Percentiles rank a stretch among this genome's conserved stretches.
Evolutionary conservation across 1,140 invertebrate species (phyloP).

Genomic region (Pachyrhynchus sulphureomaculatus): DNA sequence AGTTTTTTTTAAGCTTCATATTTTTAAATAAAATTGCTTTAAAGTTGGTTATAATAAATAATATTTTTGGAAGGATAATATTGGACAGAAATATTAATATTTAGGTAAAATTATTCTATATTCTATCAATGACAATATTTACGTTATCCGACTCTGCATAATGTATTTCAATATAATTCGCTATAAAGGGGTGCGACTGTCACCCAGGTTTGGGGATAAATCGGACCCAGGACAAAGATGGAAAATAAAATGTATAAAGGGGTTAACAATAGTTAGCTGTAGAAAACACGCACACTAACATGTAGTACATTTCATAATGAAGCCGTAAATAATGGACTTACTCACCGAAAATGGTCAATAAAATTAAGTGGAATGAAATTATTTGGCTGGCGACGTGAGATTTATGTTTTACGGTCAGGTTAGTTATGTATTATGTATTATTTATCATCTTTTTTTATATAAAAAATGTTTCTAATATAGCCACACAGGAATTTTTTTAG

Average conservation of each 20-base stretch:
- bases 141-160: background rate
- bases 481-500: too few species aligned
- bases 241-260: slow-evolving; percentile 8
- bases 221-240: slow-evolving; percentile 3
- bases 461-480: too few species aligned
- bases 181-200: slow-evolving; percentile 21
- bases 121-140: too few species aligned
- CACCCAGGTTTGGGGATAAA: slow-evolving; percentile 21
- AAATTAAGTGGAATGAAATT: slow-evolving; percentile 14
- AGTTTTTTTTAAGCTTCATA: too few species aligned
- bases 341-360: slow-evolving; percentile 14
- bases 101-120: too few species aligned
- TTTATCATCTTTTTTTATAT: too few species aligned
- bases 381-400: background rate
- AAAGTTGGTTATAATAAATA: too few species aligned
- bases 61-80: too few species aligned
- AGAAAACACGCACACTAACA: background rate
- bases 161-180: slow-evolving; percentile 1
- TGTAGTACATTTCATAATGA: background rate
- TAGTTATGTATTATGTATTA: background rate
- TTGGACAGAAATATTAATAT: too few species aligned
- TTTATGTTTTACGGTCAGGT: slow-evolving; percentile 1
- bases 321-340: slow-evolving; percentile 13
- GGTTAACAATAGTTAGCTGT: background rate
- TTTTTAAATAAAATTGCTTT: too few species aligned